Conservation (phyloP, 2,888 invertebrate species). For the Oxycera nigricornis region DNA sequence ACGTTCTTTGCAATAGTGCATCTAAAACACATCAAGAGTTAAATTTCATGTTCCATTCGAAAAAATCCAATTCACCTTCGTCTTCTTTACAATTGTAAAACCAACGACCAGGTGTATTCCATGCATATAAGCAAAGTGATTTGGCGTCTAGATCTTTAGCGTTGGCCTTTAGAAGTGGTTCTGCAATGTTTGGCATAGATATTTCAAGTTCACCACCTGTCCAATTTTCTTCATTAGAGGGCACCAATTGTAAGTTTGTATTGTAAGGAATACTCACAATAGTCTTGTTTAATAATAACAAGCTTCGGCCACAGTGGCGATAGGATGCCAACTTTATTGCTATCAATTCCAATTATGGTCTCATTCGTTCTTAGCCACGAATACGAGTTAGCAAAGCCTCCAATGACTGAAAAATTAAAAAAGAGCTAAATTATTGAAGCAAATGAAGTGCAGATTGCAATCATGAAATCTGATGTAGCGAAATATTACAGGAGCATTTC, state of each 20-base stretch:
- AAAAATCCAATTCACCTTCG: no score
- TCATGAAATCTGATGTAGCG: no score
- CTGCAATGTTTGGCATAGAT: background rate
- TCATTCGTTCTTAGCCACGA: conserved; percentile 14
- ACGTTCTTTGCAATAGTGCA: no score
- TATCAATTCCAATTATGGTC: background rate
- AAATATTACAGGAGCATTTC: no score
- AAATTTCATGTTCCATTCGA: no score
- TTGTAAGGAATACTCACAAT: background rate
- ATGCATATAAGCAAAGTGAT: conserved; percentile 3
- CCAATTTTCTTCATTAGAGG: no score
- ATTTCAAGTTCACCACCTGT: conserved; percentile 5
- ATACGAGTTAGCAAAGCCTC: background rate
- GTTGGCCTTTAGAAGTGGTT: background rate
- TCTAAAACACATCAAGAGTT: no score
- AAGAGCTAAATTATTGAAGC: no score
- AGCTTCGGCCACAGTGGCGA: conserved; percentile 3
- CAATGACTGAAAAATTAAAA: background rate
- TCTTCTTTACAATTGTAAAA: conserved; percentile 13
- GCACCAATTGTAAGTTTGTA: no score
- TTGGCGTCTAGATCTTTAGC: background rate
- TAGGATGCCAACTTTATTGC: background rate
- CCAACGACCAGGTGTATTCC: background rate
- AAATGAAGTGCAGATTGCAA: no score
- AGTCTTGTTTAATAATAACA: background rate